phyloP scores from a whole-genome alignment of 2,113 vertebrate genomes.

The Paralichthys olivaceus region DNA sequence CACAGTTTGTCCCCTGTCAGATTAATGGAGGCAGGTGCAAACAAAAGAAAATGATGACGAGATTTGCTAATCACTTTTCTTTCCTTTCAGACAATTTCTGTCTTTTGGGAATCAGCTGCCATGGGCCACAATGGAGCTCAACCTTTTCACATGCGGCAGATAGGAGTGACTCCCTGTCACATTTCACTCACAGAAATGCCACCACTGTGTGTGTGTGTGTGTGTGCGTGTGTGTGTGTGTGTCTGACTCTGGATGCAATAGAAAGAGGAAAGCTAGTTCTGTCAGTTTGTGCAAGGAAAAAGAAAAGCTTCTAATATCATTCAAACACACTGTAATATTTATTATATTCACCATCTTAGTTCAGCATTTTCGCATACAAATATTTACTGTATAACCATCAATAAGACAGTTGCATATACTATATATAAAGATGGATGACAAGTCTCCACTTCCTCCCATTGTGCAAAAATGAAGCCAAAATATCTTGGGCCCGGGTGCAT shows the following conservation, averaged over 20 bases:
- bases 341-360: too few relatives aligned
- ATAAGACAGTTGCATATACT: too few relatives aligned
- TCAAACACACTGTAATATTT: too few relatives aligned
- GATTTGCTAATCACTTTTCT: not conserved
- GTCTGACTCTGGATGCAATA: not conserved
- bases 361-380: too few relatives aligned
- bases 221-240: conserved; percentile 14
- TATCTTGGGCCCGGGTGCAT: too few relatives aligned
- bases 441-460: too few relatives aligned
- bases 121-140: conserved; percentile 41
- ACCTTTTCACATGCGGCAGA: conserved; percentile 40
- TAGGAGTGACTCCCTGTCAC: conserved; percentile 31
- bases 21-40: conserved; percentile 27
- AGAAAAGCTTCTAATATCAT: too few relatives aligned
- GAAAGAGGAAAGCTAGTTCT: not conserved
- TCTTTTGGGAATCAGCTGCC: conserved; percentile 28
- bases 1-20: conserved; percentile 53
- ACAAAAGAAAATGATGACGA: conserved; percentile 31
- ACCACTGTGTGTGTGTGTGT: conserved; percentile 4
- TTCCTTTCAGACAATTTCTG: conserved; percentile 19
- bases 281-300: too few relatives aligned
- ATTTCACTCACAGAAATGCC: conserved; percentile 53
- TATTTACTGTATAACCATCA: too few relatives aligned
- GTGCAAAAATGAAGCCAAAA: too few relatives aligned
- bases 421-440: too few relatives aligned